phyloP scores from a whole-genome alignment of 2,888 invertebrate genomes.

The Diaprepes abbreviatus region DNA sequence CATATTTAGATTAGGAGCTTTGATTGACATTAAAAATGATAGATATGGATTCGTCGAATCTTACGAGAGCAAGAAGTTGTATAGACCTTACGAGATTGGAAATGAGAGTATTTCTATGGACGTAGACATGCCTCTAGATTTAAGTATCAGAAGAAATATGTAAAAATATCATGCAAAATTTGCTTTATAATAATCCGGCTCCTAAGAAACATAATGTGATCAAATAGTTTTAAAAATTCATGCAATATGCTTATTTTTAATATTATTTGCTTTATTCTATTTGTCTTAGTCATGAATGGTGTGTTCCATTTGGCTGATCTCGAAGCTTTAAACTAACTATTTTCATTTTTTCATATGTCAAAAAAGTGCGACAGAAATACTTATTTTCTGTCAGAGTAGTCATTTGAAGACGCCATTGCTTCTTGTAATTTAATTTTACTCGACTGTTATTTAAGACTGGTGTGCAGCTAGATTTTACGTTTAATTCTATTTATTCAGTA shows the following conservation, averaged over 20 bases:
- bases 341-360: no score
- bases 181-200: no score
- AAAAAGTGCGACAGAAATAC: no score
- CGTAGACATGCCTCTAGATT: slow-evolving; percentile 73
- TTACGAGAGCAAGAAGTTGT: slow-evolving; percentile 43
- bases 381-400: no score
- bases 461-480: background rate
- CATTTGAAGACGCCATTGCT: no score
- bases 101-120: slow-evolving; percentile 58
- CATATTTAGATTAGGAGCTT: slow-evolving; percentile 56
- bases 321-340: no score
- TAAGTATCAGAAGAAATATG: slow-evolving; percentile 66
- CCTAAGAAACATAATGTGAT: slow-evolving; percentile 24
- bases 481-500: slow-evolving; percentile 48
- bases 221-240: background rate
- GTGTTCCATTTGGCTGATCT: no score
- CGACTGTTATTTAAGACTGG: slow-evolving; percentile 42
- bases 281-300: no score
- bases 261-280: no score
- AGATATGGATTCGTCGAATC: slow-evolving; percentile 38
- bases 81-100: slow-evolving; percentile 47
- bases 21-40: slow-evolving; percentile 55
- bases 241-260: background rate
- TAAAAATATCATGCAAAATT: no score
- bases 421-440: slow-evolving; percentile 52